Percentiles rank a stretch among this genome's conserved stretches.
phyloP scores from a whole-genome alignment of 2,113 vertebrate genomes.

The Okapia johnstoni region DNA sequence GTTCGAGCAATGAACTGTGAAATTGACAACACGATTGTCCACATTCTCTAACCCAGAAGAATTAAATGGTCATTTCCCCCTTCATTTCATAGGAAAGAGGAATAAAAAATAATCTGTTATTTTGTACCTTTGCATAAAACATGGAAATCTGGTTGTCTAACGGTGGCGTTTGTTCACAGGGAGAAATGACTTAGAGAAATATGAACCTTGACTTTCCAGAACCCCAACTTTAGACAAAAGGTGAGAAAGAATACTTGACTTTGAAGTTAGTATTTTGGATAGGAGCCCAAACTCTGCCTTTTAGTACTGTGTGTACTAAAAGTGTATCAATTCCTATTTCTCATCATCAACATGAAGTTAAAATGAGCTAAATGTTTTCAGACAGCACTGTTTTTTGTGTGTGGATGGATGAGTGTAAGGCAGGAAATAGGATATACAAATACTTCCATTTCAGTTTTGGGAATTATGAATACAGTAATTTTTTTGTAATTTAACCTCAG shows the following conservation, averaged over 20 bases:
- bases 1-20: conserved; percentile 38
- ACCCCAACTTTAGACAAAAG: not conserved
- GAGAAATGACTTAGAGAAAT: not conserved
- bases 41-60: conserved; percentile 26
- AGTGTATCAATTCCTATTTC: not conserved
- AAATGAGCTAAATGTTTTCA: not conserved
- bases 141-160: not conserved
- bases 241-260: not conserved
- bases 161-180: not conserved
- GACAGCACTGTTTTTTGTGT: not conserved
- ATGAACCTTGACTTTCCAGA: not conserved
- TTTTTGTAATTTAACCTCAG: not conserved
- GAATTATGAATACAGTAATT: not conserved
- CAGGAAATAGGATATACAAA: not conserved
- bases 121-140: not conserved
- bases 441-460: not conserved
- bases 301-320: not conserved
- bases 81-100: conserved; percentile 24
- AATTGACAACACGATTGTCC: conserved; percentile 58
- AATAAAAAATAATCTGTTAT: not conserved
- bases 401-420: not conserved
- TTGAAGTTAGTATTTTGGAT: not conserved
- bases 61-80: not conserved
- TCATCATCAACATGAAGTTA: not conserved
- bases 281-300: not conserved